Percentiles rank a stretch among this genome's conserved stretches.
These are phyloP conservation scores for Cacatua alba DNA, from an alignment of 2,113 vertebrate genomes.

Conservation along the genomic window DNA sequence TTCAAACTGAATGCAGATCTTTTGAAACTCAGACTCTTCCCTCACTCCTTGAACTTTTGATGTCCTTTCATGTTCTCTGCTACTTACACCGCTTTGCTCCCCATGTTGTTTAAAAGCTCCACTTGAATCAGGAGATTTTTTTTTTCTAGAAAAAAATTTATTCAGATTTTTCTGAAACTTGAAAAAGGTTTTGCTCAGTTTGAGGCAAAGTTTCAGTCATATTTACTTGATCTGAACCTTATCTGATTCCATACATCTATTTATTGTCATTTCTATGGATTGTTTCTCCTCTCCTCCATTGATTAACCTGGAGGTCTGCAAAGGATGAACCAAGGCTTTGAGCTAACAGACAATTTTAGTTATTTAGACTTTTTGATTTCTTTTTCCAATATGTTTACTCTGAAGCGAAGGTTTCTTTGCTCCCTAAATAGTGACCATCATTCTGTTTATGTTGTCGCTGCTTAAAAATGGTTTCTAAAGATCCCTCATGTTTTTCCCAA, in stretches of 20 bases:
- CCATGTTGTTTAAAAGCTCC: background rate
- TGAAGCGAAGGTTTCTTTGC: background rate
- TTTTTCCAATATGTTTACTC: background rate
- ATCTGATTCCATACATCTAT: background rate
- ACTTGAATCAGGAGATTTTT: background rate
- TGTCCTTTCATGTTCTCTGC: background rate
- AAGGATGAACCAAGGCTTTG: background rate
- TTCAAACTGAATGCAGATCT: background rate
- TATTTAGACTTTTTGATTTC: background rate
- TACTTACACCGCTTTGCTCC: background rate
- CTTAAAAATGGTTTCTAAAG: slow-evolving; percentile 1
- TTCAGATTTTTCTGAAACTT: background rate
- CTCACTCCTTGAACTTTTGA: background rate
- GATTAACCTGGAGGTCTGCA: background rate
- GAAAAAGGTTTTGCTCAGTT: background rate
- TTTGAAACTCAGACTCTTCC: background rate
- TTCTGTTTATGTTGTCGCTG: slow-evolving; percentile 42
- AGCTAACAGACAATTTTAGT: background rate
- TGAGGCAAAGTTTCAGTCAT: background rate
- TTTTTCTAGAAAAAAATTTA: background rate
- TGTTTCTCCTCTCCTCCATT: background rate
- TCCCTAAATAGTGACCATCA: slow-evolving; percentile 30
- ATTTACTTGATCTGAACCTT: background rate
- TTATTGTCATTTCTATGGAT: background rate
- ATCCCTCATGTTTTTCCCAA: background rate